Conservation (phyloP, 2,113 vertebrate species). For the Mandrillus leucophaeus region DNA sequence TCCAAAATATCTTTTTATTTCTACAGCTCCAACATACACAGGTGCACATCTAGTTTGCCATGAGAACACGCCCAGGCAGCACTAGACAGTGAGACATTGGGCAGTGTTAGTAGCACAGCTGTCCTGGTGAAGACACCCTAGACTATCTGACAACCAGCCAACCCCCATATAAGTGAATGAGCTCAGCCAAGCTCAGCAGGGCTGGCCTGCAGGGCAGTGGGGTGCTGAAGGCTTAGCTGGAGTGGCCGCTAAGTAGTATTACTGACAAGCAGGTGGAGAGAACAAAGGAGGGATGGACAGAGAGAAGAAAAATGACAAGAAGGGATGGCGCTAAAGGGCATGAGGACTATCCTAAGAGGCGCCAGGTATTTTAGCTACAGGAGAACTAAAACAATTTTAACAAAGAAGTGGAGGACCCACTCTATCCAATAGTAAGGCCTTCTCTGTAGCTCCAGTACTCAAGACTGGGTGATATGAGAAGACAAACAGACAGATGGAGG, state of each 20-base stretch:
- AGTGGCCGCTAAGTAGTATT: rapidly evolving
- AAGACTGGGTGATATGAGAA: neutral
- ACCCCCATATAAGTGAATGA: too few species aligned
- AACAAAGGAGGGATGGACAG: neutral
- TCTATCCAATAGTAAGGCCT: rapidly evolving
- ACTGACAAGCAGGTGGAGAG: rapidly evolving
- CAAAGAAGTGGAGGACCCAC: neutral
- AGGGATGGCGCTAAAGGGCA: neutral
- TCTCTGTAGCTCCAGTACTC: neutral
- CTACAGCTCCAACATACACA: neutral
- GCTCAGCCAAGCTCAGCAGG: neutral
- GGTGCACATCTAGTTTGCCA: neutral
- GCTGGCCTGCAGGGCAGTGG: neutral
- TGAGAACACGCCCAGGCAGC: rapidly evolving
- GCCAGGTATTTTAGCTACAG: rapidly evolving
- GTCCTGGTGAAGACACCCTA: neutral
- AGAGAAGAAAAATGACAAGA: neutral
- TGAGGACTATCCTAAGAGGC: neutral
- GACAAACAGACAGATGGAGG: neutral
- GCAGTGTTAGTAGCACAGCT: neutral
- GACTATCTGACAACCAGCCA: neutral
- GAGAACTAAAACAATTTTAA: neutral
- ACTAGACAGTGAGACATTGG: neutral
- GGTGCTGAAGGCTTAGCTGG: rapidly evolving
- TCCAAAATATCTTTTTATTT: neutral